These are phyloP conservation scores for Maniola jurtina DNA, from an alignment of 1,140 invertebrate genomes.

Conservation along the genomic window DNA sequence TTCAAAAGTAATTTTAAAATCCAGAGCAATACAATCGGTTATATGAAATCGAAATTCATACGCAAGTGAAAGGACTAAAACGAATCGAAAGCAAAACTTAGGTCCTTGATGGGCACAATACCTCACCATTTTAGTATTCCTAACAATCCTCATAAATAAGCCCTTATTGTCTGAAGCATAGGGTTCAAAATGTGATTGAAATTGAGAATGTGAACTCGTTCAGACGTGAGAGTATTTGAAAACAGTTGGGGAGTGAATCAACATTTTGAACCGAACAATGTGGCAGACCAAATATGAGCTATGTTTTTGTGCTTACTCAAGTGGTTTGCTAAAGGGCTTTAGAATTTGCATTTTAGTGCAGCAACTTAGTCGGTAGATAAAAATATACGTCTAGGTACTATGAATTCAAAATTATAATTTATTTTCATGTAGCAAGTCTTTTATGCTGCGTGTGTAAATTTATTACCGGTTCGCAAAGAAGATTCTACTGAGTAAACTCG, in stretches of 20 bases:
- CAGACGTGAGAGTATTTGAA: conserved; percentile 37
- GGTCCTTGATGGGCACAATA: conserved; percentile 35
- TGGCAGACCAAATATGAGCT: conserved; percentile 18
- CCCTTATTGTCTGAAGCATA: neutral
- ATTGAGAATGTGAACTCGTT: conserved; percentile 21
- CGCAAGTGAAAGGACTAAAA: conserved; percentile 29
- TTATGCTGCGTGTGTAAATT: too few relatives aligned
- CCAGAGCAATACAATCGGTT: neutral
- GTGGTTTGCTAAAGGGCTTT: neutral
- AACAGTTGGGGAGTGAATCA: conserved; percentile 30
- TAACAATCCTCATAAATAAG: conserved; percentile 3
- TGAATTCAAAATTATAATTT: too few relatives aligned
- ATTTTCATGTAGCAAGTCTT: too few relatives aligned
- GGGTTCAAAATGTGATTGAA: conserved; percentile 1
- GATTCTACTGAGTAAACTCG: too few relatives aligned
- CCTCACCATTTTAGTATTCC: conserved; percentile 20
- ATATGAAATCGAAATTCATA: conserved; percentile 24
- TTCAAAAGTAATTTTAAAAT: too few relatives aligned
- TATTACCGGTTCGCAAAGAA: too few relatives aligned
- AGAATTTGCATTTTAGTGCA: neutral
- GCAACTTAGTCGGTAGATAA: too few relatives aligned
- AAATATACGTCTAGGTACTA: too few relatives aligned
- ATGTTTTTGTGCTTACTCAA: neutral
- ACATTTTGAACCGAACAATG: conserved; percentile 28
- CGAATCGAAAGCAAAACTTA: conserved; percentile 29